Evolutionary conservation across 2,888 invertebrate species (phyloP).

Genomic region (Hermaeophaga mercurialis): DNA sequence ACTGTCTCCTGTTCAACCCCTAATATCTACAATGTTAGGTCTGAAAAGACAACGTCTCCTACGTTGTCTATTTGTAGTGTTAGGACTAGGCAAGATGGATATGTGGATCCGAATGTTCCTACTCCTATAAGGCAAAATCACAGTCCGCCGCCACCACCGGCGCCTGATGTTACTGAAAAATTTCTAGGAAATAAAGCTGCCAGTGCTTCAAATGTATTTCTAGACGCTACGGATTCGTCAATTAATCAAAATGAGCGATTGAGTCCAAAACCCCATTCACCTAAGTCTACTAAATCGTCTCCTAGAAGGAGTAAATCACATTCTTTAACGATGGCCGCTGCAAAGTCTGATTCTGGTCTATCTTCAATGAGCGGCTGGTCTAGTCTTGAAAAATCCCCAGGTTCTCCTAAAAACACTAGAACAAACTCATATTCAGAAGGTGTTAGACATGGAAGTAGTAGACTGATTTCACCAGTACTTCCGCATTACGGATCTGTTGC

Average conservation of each 20-base stretch:
- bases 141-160: conserved; percentile 83
- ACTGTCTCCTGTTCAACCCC: conserved; percentile 61
- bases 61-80: conserved; percentile 67
- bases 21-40: conserved; percentile 57
- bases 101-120: conserved; percentile 56
- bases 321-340: conserved; percentile 69
- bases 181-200: conserved; percentile 49
- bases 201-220: conserved; percentile 56
- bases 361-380: conserved; percentile 89
- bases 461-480: conserved; percentile 36
- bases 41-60: conserved; percentile 66
- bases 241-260: conserved; percentile 60
- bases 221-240: conserved; percentile 55
- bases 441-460: conserved; percentile 32
- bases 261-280: conserved; percentile 70
- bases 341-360: conserved; percentile 84
- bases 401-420: conserved; percentile 69
- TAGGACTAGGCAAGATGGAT: conserved; percentile 69
- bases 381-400: conserved; percentile 83
- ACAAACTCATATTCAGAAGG: conserved; percentile 42
- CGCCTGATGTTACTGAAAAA: conserved; percentile 66
- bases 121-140: conserved; percentile 30
- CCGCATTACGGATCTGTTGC: conserved; percentile 26
- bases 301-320: conserved; percentile 70
- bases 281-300: conserved; percentile 74